A percentile compares a stretch with the other conserved stretches of the same genome.
These are phyloP conservation scores for Sarcophaga bullata DNA, from an alignment of 1,140 invertebrate species.

Conservation along the genomic window DNA sequence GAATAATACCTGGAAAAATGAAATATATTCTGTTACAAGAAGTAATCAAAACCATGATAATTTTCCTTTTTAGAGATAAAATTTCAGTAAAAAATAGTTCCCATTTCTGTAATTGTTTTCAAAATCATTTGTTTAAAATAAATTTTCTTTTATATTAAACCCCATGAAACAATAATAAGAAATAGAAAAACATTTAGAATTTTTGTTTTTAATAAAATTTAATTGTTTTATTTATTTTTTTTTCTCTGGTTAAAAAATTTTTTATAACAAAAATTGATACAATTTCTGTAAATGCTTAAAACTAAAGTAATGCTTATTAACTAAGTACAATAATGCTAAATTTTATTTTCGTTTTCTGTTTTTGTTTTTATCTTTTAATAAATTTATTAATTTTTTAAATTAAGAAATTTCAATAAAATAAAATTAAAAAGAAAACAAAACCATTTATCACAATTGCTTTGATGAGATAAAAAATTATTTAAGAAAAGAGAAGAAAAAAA, in stretches of 20 bases:
- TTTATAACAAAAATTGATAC: constrained; percentile 59
- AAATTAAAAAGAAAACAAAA: constrained; percentile 54
- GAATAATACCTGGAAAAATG: no score
- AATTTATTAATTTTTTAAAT: constrained; percentile 22
- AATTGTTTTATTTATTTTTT: constrained; percentile 24
- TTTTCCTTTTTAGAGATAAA: neutral
- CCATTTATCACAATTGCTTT: constrained; percentile 65
- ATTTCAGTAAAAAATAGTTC: neutral
- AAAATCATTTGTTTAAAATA: no score
- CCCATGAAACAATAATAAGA: neutral
- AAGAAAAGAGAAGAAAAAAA: neutral
- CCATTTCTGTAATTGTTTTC: no score
- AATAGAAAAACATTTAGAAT: constrained; percentile 1
- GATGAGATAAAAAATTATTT: constrained; percentile 50
- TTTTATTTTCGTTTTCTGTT: constrained; percentile 13
- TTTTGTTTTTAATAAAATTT: constrained; percentile 20
- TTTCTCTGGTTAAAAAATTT: constrained; percentile 2
- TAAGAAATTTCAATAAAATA: neutral
- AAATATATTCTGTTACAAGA: no score
- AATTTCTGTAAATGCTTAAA: constrained; percentile 51
- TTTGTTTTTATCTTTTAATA: constrained; percentile 38
- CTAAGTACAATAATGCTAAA: constrained; percentile 25
- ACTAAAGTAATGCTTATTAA: constrained; percentile 37
- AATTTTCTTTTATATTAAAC: neutral
- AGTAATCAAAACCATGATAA: neutral